These are phyloP conservation scores for Lophius americanus DNA, from an alignment of 2,797 vertebrate genomes.

Conservation along the genomic window DNA sequence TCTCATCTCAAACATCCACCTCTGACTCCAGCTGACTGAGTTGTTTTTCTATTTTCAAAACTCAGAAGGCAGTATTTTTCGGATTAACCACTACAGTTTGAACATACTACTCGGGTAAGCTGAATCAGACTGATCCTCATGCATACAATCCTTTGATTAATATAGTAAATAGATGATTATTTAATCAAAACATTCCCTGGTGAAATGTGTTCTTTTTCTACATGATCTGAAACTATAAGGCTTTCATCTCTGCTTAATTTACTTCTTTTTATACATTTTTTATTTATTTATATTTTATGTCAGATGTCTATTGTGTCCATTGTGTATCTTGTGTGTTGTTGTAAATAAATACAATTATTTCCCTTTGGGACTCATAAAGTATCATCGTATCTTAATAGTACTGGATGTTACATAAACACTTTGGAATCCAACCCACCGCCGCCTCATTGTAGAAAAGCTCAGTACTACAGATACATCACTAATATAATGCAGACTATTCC, in stretches of 20 bases:
- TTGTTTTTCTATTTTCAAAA: conserved; percentile 2
- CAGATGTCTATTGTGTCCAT: conserved; percentile 5
- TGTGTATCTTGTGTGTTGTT: background rate
- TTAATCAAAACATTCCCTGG: background rate
- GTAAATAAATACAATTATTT: no score
- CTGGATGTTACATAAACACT: no score
- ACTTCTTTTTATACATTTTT: background rate
- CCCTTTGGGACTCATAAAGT: no score
- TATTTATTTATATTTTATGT: background rate
- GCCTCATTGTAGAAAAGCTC: no score
- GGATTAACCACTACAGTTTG: background rate
- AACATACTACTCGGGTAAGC: background rate
- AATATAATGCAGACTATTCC: no score
- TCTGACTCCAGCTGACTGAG: background rate
- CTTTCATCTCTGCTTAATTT: background rate
- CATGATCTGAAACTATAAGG: background rate
- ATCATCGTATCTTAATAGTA: no score
- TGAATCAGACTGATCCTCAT: conserved; percentile 13
- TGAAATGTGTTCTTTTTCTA: conserved; percentile 1
- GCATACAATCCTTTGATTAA: background rate
- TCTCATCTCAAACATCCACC: background rate
- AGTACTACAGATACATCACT: no score
- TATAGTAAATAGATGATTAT: background rate
- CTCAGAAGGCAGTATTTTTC: background rate
- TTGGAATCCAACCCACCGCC: no score